Conservation (phyloP, 2,888 invertebrate species). For the Hofmannophila pseudospretella region DNA sequence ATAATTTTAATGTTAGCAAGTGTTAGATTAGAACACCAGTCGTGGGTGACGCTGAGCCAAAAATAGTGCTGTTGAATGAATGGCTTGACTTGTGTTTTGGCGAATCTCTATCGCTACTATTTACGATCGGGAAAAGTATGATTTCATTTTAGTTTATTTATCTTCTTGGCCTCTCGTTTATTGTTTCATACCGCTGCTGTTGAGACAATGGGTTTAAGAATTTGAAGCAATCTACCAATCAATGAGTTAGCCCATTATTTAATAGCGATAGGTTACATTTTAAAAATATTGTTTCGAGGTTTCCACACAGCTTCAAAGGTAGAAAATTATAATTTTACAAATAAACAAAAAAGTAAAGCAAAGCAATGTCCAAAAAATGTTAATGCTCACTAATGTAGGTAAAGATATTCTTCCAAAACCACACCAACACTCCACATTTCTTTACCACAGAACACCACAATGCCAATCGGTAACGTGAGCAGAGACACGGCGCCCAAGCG, state of each 20-base stretch:
- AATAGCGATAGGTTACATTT: too few species aligned
- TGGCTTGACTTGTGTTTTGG: conserved; percentile 13
- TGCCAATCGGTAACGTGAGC: conserved; percentile 71
- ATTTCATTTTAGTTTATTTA: conserved; percentile 10
- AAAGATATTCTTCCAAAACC: background rate
- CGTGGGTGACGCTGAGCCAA: conserved; percentile 18
- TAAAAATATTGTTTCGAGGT: too few species aligned
- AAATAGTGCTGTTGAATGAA: conserved; percentile 23
- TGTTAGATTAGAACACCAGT: conserved; percentile 9
- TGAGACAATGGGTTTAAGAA: background rate
- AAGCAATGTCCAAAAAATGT: background rate
- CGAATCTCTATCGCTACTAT: conserved; percentile 13
- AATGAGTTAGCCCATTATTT: too few species aligned
- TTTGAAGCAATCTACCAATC: too few species aligned
- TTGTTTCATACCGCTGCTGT: background rate
- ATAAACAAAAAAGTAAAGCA: too few species aligned
- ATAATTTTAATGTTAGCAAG: conserved; percentile 13
- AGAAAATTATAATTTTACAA: too few species aligned
- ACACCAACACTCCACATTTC: conserved; percentile 6
- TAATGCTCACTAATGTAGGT: too few species aligned
- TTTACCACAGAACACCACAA: conserved; percentile 37
- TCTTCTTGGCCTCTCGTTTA: background rate
- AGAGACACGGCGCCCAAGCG: conserved; percentile 74
- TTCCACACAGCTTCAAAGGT: too few species aligned
- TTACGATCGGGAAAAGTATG: conserved; percentile 7